Conservation (phyloP, 1,140 invertebrate species). For the Marisa cornuarietis region DNA sequence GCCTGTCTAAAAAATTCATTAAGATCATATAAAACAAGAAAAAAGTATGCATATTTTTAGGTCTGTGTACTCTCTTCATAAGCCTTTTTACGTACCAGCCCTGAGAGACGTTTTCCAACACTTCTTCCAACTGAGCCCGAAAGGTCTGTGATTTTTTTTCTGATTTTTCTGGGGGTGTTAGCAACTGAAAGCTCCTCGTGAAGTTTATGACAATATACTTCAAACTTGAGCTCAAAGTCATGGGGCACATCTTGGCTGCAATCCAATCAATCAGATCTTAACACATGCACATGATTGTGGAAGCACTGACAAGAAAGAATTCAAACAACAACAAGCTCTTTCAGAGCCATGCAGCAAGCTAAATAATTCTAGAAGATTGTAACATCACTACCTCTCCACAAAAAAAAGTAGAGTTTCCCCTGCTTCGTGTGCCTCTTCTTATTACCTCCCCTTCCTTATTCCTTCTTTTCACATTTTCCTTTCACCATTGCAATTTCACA, state of each 20-base stretch:
- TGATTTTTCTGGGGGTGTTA: constrained; percentile 75
- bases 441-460: too few relatives aligned
- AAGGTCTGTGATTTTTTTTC: constrained; percentile 72
- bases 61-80: too few relatives aligned
- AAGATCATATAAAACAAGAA: too few relatives aligned
- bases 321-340: neutral
- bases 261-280: constrained; percentile 23
- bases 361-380: too few relatives aligned
- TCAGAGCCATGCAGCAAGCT: too few relatives aligned
- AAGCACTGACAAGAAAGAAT: neutral
- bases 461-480: too few relatives aligned
- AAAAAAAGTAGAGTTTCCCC: too few relatives aligned
- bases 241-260: constrained; percentile 73
- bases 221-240: constrained; percentile 75
- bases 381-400: too few relatives aligned
- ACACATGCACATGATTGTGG: constrained; percentile 22
- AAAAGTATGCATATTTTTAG: too few relatives aligned
- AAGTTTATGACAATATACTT: constrained; percentile 77
- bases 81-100: constrained; percentile 48
- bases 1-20: too few relatives aligned
- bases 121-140: constrained; percentile 77
- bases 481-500: too few relatives aligned
- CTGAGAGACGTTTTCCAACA: constrained; percentile 71
- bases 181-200: constrained; percentile 78
- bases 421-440: too few relatives aligned